Conservation (phyloP, 2,888 invertebrate species). For the Notocelia uddmanniana region DNA sequence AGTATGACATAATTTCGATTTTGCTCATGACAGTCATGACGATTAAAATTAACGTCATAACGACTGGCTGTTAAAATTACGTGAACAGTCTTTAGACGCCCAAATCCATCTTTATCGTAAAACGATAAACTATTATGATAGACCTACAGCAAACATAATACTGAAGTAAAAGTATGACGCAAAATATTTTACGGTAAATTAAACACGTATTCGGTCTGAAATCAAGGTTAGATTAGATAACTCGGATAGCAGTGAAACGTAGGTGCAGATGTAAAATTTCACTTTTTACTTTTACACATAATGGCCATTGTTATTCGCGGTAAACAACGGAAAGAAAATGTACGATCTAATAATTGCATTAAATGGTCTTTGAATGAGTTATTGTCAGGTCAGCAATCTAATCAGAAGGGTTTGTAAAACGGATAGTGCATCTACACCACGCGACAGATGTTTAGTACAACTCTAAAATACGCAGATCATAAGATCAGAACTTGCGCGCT, state of each 20-base stretch:
- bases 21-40: too few relatives aligned
- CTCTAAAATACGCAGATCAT: too few relatives aligned
- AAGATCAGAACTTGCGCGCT: too few relatives aligned
- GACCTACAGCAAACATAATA: background rate
- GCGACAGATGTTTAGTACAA: background rate
- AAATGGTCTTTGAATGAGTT: constrained; percentile 17
- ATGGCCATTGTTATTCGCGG: constrained; percentile 31
- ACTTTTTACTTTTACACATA: constrained; percentile 37
- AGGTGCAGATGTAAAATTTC: constrained; percentile 19
- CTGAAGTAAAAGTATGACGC: constrained; percentile 14
- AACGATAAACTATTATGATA: background rate
- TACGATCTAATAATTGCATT: background rate
- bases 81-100: too few relatives aligned
- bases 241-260: constrained; percentile 37
- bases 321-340: constrained; percentile 25
- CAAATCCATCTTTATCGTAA: background rate
- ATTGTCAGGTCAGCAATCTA: constrained; percentile 3
- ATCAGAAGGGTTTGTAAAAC: constrained; percentile 11
- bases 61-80: too few relatives aligned
- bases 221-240: constrained; percentile 33
- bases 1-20: too few relatives aligned
- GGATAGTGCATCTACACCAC: background rate
- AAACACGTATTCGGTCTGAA: constrained; percentile 22
- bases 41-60: too few relatives aligned
- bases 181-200: constrained; percentile 12